Conservation (phyloP, 2,888 invertebrate species). For the Heliconius hortense region DNA sequence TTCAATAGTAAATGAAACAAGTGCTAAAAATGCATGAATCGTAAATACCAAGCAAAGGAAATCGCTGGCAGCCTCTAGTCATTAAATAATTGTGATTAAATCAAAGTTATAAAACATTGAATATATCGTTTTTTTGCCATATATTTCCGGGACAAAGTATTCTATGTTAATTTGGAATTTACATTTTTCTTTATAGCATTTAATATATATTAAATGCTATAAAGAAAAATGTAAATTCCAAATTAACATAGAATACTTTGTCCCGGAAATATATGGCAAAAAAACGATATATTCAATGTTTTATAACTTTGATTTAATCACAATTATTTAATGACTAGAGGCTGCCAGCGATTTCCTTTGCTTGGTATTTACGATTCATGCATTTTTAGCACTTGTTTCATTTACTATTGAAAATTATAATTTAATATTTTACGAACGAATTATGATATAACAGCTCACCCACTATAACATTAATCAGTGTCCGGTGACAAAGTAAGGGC, state of each 20-base stretch:
- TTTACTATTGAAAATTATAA: background rate
- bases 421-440: background rate
- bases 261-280: background rate
- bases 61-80: no score
- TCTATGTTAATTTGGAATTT: no score
- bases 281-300: background rate
- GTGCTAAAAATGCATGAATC: no score
- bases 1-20: background rate
- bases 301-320: background rate
- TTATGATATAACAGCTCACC: constrained; percentile 39
- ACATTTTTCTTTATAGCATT: background rate
- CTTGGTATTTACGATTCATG: no score
- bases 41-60: no score
- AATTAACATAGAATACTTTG: background rate
- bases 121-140: background rate
- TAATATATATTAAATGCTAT: background rate
- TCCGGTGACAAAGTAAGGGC: constrained; percentile 61
- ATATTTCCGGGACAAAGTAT: background rate
- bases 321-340: background rate
- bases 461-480: constrained; percentile 61
- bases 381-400: background rate
- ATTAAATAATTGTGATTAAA: background rate
- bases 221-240: background rate
- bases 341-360: no score
- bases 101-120: background rate